Base-by-base conservation (phyloP, 37 sponge, comb jelly and placozoan genomes). In the Diacarnus erythraeanus region DNA sequence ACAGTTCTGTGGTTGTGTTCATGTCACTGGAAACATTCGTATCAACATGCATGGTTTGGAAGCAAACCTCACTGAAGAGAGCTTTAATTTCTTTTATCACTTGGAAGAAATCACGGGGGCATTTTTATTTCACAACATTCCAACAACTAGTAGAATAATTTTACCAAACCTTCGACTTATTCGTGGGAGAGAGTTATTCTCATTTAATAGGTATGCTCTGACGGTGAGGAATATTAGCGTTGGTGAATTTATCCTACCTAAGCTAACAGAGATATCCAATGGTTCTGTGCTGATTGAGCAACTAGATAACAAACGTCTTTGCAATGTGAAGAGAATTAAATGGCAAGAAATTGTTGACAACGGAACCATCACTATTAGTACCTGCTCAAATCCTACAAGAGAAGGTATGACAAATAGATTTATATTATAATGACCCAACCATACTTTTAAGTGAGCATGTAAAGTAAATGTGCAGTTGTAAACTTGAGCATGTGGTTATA, bases 161-260 rank as follows among this genome's bases (percentile, higher is more conserved):
- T 74, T 91, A 15, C 91, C 91, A 36, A 81, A 82, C 30, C 61
- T 91, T 12, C 64, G 77, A 4, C 70, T 86, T 38, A 86, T 91
- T 29, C 63, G 91, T 42, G 91, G 87, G 12, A 51, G 59, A 0
- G 36, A 54, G 0, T 31, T 81, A 21, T 20, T 69, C 1, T 40
- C 22, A 12, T n/a, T n/a, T n/a, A n/a, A 57, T 41, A 27, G 76
- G 10, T 36, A 42, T 56, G 38, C 86, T 2, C 59, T 86, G 3
- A 17, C 37, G 0, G 20, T 91, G 37, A 3, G 26, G 31, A 31
- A 84, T 30, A 38, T 67, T 3, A 51, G 22, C 27, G 74, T 82
- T 36, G 69, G 38, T 9, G 42, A 54, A 8, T 25, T 91, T 43
- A 61, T 64, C 25, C 73, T 91, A 0, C 91, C 91, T 20, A 71